Conservation (phyloP, 1,140 invertebrate genomes). For the Aphelenchoides besseyi region DNA sequence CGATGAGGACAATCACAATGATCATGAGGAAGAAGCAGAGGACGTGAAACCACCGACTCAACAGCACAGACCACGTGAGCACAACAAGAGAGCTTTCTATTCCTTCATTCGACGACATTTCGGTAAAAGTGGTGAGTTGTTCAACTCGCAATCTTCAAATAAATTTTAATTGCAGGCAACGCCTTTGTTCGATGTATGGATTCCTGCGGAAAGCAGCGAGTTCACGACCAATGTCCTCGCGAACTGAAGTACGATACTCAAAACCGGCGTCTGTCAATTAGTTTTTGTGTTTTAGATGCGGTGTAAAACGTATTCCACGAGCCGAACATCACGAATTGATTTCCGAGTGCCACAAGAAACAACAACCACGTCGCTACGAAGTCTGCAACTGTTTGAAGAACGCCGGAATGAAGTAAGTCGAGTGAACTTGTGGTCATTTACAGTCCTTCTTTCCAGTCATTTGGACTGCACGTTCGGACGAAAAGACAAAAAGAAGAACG, state of each 20-base stretch:
- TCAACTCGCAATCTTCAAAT: no score
- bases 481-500: not conserved
- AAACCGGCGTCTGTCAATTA: not conserved
- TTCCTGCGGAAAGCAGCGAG: not conserved
- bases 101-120: slow-evolving; percentile 3
- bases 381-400: slow-evolving; percentile 13
- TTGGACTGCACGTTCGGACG: slow-evolving; percentile 22
- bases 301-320: not conserved
- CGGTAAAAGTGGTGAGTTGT: slow-evolving; percentile 2
- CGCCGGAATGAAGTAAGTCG: slow-evolving; percentile 12
- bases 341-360: slow-evolving; percentile 8
- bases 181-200: not conserved
- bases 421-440: not conserved
- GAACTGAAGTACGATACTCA: not conserved
- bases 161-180: slow-evolving; percentile 1
- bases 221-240: not conserved
- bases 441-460: not conserved
- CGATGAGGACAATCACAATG: not conserved
- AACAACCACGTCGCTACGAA: slow-evolving; percentile 11
- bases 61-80: slow-evolving; percentile 5
- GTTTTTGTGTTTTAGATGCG: not conserved
- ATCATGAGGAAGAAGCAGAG: not conserved
- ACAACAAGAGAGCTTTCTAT: slow-evolving; percentile 15
- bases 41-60: not conserved
- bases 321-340: not conserved